phyloP scores from a whole-genome alignment of 2,888 invertebrate genomes.

The Epirrhoe tristata region DNA sequence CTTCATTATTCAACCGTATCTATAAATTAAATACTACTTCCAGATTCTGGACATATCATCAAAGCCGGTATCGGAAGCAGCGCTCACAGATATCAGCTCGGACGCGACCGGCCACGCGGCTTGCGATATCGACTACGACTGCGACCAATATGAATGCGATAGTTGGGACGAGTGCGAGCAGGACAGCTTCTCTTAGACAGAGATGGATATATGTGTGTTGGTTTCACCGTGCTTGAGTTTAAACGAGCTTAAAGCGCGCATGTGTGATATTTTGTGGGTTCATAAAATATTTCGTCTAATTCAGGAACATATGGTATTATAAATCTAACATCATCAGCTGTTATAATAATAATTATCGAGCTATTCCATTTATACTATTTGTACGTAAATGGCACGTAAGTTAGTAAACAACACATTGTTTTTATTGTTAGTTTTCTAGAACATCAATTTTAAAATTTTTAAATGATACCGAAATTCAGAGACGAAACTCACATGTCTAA shows the following conservation, averaged over 20 bases:
- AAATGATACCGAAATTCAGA: neutral
- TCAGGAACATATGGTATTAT: neutral
- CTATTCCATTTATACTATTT: neutral
- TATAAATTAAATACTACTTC: neutral
- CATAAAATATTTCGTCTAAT: neutral
- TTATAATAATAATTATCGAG: neutral
- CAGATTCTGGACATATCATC: constrained; percentile 81
- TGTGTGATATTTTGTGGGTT: neutral
- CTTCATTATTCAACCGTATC: too few relatives aligned
- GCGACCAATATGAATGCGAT: constrained; percentile 81
- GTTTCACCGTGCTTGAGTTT: neutral
- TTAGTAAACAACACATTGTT: too few relatives aligned
- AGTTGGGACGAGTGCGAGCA: constrained; percentile 85
- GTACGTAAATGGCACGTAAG: too few relatives aligned
- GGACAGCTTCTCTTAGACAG: constrained; percentile 79
- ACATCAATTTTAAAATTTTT: neutral
- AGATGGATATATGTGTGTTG: neutral
- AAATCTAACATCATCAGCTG: neutral
- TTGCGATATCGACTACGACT: constrained; percentile 82
- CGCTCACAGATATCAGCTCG: constrained; percentile 80
- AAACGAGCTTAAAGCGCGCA: neutral
- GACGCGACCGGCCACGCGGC: constrained; percentile 84
- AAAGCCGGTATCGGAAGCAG: constrained; percentile 82
- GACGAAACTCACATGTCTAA: neutral
- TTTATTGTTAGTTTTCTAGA: neutral